Evolutionary conservation across 2,888 invertebrate species (phyloP).

Genomic region (Cantharis rufa): DNA sequence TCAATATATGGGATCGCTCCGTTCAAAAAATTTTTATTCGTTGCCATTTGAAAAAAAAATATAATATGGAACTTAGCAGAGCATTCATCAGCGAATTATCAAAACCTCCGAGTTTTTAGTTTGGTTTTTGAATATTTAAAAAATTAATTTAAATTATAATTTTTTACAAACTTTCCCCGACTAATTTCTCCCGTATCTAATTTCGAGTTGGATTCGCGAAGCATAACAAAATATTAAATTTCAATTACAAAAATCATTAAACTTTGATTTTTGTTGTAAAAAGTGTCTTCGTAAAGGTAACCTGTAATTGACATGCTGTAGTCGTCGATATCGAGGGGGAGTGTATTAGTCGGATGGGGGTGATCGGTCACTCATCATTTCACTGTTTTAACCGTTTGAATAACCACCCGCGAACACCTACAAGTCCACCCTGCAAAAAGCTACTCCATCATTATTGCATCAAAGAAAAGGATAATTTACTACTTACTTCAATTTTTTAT

Average conservation of each 20-base stretch:
- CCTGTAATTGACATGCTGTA: conserved; percentile 48
- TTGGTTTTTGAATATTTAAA: neutral
- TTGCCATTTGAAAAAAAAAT: neutral
- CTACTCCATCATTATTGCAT: neutral
- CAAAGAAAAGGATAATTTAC: neutral
- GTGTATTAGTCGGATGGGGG: conserved; percentile 42
- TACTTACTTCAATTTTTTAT: neutral
- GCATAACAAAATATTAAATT: neutral
- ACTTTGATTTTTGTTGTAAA: neutral
- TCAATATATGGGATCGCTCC: neutral
- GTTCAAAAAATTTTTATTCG: neutral
- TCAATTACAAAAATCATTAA: neutral
- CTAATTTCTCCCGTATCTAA: neutral
- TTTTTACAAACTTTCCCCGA: neutral
- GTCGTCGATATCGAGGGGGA: conserved; percentile 41
- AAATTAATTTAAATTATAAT: neutral
- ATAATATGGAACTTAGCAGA: too few relatives aligned
- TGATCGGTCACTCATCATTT: conserved; percentile 48
- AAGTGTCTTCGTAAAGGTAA: conserved; percentile 22
- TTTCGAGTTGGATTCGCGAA: neutral
- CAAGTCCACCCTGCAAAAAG: conserved; percentile 1
- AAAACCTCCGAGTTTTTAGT: too few relatives aligned
- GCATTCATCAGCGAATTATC: too few relatives aligned
- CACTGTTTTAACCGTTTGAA: conserved; percentile 48
- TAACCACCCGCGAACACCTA: conserved; percentile 39